Evolutionary conservation across 2,113 vertebrate species (phyloP).

Genomic region (Daphoenositta chrysoptera): DNA sequence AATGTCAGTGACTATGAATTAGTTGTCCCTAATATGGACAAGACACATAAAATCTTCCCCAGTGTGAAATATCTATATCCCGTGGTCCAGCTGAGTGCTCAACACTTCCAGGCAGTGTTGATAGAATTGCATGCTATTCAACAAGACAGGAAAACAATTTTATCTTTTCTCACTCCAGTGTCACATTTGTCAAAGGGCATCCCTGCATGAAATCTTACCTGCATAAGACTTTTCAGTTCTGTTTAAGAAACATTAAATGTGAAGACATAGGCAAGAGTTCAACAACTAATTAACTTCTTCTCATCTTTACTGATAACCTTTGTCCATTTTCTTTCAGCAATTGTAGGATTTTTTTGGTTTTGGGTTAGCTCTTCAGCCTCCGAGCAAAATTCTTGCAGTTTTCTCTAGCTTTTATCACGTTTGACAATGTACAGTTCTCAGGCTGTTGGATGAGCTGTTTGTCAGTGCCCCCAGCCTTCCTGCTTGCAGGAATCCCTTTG

Average conservation of each 20-base stretch:
- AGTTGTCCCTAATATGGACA: neutral
- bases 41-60: neutral
- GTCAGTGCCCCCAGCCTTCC: neutral
- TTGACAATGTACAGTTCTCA: neutral
- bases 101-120: neutral
- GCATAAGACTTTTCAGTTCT: neutral
- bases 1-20: neutral
- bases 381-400: neutral
- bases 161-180: neutral
- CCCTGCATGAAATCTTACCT: neutral
- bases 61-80: neutral
- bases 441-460: neutral
- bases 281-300: neutral
- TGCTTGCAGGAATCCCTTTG: neutral
- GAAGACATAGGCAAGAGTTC: neutral
- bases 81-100: neutral
- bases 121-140: neutral
- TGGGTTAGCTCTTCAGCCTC: neutral
- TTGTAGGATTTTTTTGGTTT: neutral
- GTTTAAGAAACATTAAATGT: neutral
- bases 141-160: neutral
- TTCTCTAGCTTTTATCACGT: neutral
- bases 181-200: neutral
- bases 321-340: neutral
- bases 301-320: neutral